Percentiles rank a stretch among this genome's conserved stretches.
Evolutionary conservation across 2,113 vertebrate species (phyloP).

Genomic region (Ceuthmochares aereus): DNA sequence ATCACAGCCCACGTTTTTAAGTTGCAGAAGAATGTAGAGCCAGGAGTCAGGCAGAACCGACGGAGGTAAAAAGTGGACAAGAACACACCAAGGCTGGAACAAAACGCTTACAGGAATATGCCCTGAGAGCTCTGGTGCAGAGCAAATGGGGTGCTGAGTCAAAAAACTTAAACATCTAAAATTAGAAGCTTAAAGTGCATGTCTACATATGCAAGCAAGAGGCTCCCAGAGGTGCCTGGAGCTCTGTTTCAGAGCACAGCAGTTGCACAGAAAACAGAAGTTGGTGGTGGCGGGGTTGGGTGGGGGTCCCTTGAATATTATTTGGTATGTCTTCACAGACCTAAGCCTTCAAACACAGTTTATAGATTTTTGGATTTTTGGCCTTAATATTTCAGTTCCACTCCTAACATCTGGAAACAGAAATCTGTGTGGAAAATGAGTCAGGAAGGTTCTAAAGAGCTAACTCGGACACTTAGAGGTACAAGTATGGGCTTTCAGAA

Average conservation of each 20-base stretch:
- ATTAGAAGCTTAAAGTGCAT: background rate
- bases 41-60: background rate
- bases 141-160: background rate
- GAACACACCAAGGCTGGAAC: background rate
- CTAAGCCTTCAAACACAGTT: background rate
- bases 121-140: background rate
- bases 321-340: background rate
- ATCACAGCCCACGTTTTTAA: background rate
- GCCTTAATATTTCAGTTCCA: background rate
- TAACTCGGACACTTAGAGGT: background rate
- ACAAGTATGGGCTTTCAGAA: background rate
- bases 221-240: background rate
- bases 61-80: background rate
- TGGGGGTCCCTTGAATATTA: background rate
- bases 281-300: no score
- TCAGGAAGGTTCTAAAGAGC: background rate
- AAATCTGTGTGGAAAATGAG: background rate
- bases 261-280: background rate
- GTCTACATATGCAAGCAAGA: background rate
- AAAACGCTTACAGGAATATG: background rate
- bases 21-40: rapidly evolving
- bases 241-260: background rate
- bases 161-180: background rate
- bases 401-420: background rate
- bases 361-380: background rate